phyloP scores from a whole-genome alignment of 2,888 invertebrate genomes.

The Drosophila borborema region DNA sequence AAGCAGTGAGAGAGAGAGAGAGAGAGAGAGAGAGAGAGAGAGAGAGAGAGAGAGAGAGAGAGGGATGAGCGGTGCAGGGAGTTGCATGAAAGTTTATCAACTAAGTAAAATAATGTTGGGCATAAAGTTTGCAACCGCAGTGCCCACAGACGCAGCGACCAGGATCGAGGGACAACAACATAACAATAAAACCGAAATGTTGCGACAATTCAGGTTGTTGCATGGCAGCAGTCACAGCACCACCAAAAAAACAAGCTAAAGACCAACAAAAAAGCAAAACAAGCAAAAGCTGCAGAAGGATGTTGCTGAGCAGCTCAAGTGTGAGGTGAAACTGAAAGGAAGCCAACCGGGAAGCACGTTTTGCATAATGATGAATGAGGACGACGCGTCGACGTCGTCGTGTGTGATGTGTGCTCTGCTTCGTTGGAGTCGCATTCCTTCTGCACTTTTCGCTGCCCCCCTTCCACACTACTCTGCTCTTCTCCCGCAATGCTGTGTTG shows the following conservation, averaged over 20 bases:
- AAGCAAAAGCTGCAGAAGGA: background rate
- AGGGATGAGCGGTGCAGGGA: constrained; percentile 18
- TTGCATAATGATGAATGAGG: constrained; percentile 80
- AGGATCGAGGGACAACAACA: constrained; percentile 23
- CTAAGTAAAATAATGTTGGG: constrained; percentile 79
- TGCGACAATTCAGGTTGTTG: constrained; percentile 73
- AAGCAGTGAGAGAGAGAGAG: too few relatives aligned
- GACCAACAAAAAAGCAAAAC: constrained; percentile 24
- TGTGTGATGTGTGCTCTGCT: constrained; percentile 53
- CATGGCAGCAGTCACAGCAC: constrained; percentile 24
- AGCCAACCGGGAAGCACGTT: constrained; percentile 70
- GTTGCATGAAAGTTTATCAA: constrained; percentile 77
- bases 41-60: background rate
- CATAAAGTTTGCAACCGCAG: constrained; percentile 76
- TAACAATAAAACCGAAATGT: constrained; percentile 79
- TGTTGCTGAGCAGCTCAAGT: constrained; percentile 7
- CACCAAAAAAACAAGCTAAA: constrained; percentile 8
- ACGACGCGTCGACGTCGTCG: constrained; percentile 52
- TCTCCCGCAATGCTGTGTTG: constrained; percentile 38
- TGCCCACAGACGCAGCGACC: constrained; percentile 56
- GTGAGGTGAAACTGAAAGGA: constrained; percentile 59
- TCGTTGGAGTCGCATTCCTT: constrained; percentile 31
- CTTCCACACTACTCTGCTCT: too few relatives aligned
- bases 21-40: too few relatives aligned
- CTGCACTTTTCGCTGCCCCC: constrained; percentile 13